A percentile compares a stretch with the other conserved stretches of the same genome.
These are phyloP conservation scores for Halocynthia aurantium DNA, from an alignment of 23 tunicate species.

Conservation along the genomic window DNA sequence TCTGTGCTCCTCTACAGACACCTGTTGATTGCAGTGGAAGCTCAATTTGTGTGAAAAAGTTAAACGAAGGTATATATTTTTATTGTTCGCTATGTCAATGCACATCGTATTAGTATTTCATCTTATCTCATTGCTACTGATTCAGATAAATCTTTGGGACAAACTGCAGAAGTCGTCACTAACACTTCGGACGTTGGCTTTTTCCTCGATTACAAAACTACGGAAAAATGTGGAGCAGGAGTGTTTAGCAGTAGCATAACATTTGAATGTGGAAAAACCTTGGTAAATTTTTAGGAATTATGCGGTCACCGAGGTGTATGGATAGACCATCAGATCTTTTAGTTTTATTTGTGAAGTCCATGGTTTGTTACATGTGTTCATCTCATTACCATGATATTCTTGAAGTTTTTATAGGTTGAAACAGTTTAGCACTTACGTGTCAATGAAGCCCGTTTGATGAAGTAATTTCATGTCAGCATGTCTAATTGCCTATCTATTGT, in stretches of 20 bases:
- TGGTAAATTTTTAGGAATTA: constrained; percentile 25
- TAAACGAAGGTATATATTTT: neutral
- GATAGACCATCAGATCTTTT: no score
- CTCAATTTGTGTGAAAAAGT: neutral
- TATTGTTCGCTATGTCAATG: no score
- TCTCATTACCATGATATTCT: no score
- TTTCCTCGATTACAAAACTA: constrained; percentile 55
- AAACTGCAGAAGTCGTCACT: constrained; percentile 8
- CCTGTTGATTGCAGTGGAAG: constrained; percentile 11
- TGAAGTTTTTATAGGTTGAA: no score
- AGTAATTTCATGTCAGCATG: no score
- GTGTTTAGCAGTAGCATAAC: constrained; percentile 55
- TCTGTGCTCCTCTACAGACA: no score
- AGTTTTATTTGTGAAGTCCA: no score
- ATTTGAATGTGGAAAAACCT: constrained; percentile 65
- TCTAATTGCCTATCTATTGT: neutral
- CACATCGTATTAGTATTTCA: no score
- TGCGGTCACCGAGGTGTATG: no score
- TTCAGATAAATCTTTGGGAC: no score
- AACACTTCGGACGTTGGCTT: constrained; percentile 25
- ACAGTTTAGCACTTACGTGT: neutral
- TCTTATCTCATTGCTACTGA: no score
- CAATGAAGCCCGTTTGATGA: neutral
- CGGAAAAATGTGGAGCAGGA: constrained; percentile 16
- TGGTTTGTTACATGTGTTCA: no score